A percentile compares a stretch with the other conserved stretches of the same genome.
phyloP scores from a whole-genome alignment of 2,888 invertebrate species.

The Hemistola chrysoprasaria region DNA sequence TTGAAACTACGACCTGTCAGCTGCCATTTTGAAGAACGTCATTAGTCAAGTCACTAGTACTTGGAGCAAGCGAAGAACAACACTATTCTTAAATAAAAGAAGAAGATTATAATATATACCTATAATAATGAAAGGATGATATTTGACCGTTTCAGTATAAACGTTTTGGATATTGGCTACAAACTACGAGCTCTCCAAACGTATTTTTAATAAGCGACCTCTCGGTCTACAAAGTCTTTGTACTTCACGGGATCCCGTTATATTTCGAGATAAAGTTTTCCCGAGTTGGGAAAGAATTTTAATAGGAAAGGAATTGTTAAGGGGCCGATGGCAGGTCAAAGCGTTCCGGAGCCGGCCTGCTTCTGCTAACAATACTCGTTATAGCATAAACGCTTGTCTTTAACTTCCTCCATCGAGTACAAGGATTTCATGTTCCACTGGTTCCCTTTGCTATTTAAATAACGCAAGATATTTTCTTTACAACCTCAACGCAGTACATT shows the following conservation, averaged over 20 bases:
- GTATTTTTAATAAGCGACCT: constrained; percentile 3
- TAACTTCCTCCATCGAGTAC: constrained; percentile 44
- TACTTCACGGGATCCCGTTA: constrained; percentile 34
- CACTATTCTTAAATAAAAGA: too few species aligned
- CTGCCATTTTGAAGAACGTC: too few species aligned
- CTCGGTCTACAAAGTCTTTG: constrained; percentile 19
- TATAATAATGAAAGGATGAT: too few species aligned
- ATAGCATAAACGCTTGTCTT: constrained; percentile 47
- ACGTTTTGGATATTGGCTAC: too few species aligned
- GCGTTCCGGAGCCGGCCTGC: constrained; percentile 44
- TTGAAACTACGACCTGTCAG: too few species aligned
- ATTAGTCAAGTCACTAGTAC: too few species aligned
- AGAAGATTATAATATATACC: too few species aligned
- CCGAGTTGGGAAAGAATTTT: constrained; percentile 67
- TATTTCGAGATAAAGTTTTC: constrained; percentile 55
- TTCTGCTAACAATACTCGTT: constrained; percentile 53
- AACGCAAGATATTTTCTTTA: constrained; percentile 44
- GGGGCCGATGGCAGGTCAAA: constrained; percentile 56
- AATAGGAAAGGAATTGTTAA: constrained; percentile 67
- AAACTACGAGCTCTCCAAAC: neutral
- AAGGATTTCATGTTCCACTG: constrained; percentile 46
- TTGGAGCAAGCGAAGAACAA: too few species aligned
- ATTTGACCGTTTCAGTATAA: too few species aligned
- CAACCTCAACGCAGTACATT: constrained; percentile 21
- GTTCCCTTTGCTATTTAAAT: constrained; percentile 53